Evolutionary conservation across 2,888 invertebrate genomes (phyloP).

Genomic region (Metellina segmentata): DNA sequence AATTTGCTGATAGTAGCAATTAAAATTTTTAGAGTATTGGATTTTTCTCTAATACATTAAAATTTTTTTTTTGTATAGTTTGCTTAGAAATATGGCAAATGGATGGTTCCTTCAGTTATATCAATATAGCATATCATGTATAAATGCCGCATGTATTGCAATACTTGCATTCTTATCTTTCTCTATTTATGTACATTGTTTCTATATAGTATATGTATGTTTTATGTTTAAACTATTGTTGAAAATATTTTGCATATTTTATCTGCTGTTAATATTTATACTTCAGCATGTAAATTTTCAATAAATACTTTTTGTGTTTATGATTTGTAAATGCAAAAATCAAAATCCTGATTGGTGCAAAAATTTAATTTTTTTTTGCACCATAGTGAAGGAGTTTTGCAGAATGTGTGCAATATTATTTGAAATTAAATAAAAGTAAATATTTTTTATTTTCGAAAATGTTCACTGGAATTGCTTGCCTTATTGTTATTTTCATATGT

Average conservation of each 20-base stretch:
- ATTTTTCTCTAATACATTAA: background rate
- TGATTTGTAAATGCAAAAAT: background rate
- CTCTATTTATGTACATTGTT: background rate
- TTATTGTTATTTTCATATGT: no score
- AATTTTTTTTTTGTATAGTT: background rate
- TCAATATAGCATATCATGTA: background rate
- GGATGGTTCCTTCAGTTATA: background rate
- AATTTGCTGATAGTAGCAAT: constrained; percentile 4
- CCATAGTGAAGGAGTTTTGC: no score
- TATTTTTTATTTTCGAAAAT: background rate
- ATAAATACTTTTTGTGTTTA: background rate
- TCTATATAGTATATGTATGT: background rate
- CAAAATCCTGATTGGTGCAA: background rate
- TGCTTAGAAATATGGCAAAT: no score
- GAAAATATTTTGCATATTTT: background rate
- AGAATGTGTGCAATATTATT: background rate
- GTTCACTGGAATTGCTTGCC: no score
- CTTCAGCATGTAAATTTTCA: background rate
- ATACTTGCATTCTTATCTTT: background rate
- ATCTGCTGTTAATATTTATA: background rate
- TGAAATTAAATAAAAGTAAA: background rate
- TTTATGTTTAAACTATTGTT: background rate
- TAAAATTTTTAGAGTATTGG: background rate
- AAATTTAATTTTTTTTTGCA: no score
- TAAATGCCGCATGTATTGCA: background rate